Conservation (phyloP, 2,888 invertebrate genomes). For the Heliconius cydno region DNA sequence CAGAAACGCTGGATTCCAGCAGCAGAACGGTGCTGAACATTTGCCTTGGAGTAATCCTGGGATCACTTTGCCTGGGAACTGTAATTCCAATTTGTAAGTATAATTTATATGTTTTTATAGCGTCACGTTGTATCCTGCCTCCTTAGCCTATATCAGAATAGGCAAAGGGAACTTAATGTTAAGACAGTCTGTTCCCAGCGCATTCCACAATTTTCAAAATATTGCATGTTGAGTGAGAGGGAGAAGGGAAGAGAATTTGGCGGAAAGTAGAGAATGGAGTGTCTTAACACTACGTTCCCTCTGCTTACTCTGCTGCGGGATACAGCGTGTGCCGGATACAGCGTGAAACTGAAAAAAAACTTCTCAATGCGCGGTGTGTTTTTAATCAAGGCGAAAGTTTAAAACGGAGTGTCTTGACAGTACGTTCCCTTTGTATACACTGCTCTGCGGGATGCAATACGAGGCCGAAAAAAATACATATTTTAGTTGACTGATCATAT, state of each 20-base stretch:
- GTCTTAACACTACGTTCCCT: too few relatives aligned
- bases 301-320: too few relatives aligned
- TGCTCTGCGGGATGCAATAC: background rate
- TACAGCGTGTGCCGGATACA: too few relatives aligned
- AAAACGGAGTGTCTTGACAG: background rate
- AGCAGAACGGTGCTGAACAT: slow-evolving; percentile 76
- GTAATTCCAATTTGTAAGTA: slow-evolving; percentile 71
- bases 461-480: background rate
- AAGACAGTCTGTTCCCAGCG: background rate
- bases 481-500: background rate
- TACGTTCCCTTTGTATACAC: background rate
- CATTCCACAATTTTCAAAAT: too few relatives aligned
- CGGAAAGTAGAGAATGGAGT: too few relatives aligned
- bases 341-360: too few relatives aligned
- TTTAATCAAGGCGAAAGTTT: background rate
- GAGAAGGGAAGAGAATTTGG: too few relatives aligned
- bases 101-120: background rate
- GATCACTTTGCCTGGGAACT: slow-evolving; percentile 67
- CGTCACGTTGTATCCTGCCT: background rate
- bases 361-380: too few relatives aligned
- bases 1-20: slow-evolving; percentile 73
- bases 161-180: background rate
- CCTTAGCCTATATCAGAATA: background rate
- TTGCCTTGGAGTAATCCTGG: slow-evolving; percentile 71
- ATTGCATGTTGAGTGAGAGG: too few relatives aligned